Conservation (phyloP, 2,113 vertebrate species). For the Carlito syrichta region DNA sequence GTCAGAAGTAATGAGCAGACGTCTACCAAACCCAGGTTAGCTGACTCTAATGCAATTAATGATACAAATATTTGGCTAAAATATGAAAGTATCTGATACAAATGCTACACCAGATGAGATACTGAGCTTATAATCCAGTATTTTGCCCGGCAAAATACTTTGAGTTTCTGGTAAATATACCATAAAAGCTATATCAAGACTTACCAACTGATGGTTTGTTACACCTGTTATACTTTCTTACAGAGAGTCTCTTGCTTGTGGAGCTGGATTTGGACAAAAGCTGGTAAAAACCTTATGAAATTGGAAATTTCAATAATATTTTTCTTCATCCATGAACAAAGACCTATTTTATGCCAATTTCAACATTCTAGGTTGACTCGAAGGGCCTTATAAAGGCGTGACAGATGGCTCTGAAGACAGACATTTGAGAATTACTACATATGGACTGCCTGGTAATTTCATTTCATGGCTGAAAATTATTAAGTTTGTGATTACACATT, state of each 20-base stretch:
- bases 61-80: neutral
- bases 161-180: neutral
- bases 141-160: neutral
- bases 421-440: conserved; percentile 24
- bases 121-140: neutral
- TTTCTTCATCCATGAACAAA: neutral
- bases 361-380: conserved; percentile 15
- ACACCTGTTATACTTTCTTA: neutral
- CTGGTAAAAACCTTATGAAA: neutral
- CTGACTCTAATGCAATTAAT: neutral
- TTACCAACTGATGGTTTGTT: neutral
- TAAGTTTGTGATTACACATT: conserved; percentile 48
- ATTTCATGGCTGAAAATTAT: conserved; percentile 41
- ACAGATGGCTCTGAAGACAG: conserved; percentile 36
- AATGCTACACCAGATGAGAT: neutral
- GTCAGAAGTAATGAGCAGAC: neutral
- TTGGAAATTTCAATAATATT: neutral
- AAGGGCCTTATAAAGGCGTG: neutral
- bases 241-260: neutral
- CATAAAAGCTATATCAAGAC: neutral
- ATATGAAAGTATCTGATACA: neutral
- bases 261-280: neutral
- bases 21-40: neutral
- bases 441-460: conserved; percentile 33
- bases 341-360: conserved; percentile 6